A percentile compares a stretch with the other conserved stretches of the same genome.
Evolutionary conservation across 2,797 vertebrate genomes (phyloP).

Genomic region (Scolopax bukidnonensis): DNA sequence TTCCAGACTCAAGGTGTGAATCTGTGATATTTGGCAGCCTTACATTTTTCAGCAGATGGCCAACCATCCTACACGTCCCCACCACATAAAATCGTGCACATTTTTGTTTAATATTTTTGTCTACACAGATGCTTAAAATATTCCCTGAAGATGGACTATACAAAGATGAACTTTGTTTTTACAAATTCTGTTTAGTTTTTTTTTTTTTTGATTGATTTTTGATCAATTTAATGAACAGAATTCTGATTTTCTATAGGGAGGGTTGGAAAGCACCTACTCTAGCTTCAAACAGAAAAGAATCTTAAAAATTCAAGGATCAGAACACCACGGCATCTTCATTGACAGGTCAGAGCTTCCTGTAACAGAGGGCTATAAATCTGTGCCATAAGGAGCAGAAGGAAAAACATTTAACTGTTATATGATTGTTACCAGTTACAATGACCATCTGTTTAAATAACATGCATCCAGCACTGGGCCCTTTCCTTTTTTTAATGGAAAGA

Average conservation of each 20-base stretch:
- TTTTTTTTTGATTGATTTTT: background rate
- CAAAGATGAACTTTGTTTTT: background rate
- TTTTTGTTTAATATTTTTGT: background rate
- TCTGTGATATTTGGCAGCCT: slow-evolving; percentile 35
- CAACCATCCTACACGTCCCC: background rate
- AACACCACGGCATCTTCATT: background rate
- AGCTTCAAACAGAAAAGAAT: background rate
- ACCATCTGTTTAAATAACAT: background rate
- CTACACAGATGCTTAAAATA: background rate
- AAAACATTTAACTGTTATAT: background rate
- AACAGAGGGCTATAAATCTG: background rate
- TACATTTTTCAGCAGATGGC: slow-evolving; percentile 29
- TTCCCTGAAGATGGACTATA: background rate
- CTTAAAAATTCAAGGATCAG: background rate
- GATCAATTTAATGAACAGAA: background rate
- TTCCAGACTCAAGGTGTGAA: slow-evolving; percentile 17
- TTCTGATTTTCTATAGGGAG: background rate
- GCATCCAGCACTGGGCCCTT: background rate
- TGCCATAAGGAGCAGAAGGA: background rate
- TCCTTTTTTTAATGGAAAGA: slow-evolving; percentile 5
- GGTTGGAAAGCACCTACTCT: background rate
- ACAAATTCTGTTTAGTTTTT: background rate
- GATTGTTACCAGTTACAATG: background rate
- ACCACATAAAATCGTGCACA: background rate
- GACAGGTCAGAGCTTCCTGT: background rate